Percentiles rank a stretch among this genome's conserved stretches.
These are phyloP conservation scores for Egretta garzetta DNA, from an alignment of 2,113 vertebrate species.

Conservation along the genomic window DNA sequence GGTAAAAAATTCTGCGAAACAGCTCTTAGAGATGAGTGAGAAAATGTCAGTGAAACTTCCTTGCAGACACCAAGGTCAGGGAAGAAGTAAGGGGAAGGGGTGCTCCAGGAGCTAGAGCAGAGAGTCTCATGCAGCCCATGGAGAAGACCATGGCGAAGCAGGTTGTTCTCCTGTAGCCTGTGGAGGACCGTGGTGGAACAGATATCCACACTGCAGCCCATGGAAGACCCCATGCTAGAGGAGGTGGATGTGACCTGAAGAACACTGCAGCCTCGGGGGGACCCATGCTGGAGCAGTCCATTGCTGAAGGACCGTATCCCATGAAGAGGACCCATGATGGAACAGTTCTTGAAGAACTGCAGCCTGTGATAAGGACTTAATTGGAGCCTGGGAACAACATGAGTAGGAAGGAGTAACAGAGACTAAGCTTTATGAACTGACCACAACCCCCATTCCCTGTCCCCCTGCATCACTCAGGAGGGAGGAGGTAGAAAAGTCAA, in stretches of 20 bases:
- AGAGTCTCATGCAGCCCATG: background rate
- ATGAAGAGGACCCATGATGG: background rate
- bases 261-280: rapidly evolving
- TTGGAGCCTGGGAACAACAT: background rate
- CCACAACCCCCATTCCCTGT: rapidly evolving
- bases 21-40: rapidly evolving
- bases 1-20: background rate
- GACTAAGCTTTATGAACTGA: background rate
- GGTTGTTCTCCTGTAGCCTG: rapidly evolving
- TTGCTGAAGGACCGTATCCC: background rate
- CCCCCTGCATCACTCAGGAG: rapidly evolving
- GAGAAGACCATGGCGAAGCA: background rate
- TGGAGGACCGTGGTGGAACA: background rate
- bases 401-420: background rate
- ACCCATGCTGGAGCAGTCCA: background rate
- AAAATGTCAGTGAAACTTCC: background rate
- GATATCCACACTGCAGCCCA: background rate
- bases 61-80: background rate
- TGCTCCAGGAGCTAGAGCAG: background rate
- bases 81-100: background rate
- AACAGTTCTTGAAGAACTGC: background rate
- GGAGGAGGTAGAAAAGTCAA: background rate
- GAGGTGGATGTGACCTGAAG: background rate
- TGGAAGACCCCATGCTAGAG: background rate
- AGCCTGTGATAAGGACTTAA: rapidly evolving